These are phyloP conservation scores for Phyllostomus hastatus DNA, from an alignment of 2,113 vertebrate species.

Conservation along the genomic window DNA sequence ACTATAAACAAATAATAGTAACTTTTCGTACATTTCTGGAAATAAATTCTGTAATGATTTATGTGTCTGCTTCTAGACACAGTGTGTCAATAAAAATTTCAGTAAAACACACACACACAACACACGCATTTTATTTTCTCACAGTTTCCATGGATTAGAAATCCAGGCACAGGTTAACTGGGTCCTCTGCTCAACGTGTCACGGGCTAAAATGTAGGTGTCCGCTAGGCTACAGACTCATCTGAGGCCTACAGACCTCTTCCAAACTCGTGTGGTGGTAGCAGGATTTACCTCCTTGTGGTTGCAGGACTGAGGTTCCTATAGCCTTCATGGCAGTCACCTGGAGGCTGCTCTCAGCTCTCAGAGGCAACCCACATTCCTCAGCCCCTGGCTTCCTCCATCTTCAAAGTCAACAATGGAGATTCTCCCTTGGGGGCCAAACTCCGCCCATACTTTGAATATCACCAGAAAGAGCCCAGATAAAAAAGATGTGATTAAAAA, in stretches of 20 bases:
- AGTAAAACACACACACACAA: slow-evolving; percentile 68
- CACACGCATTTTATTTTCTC: background rate
- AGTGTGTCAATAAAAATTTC: slow-evolving; percentile 88
- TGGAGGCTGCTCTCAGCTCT: background rate
- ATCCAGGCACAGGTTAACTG: background rate
- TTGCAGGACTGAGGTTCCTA: background rate
- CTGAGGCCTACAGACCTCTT: background rate
- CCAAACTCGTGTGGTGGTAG: background rate
- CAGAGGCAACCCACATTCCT: background rate
- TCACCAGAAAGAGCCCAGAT: background rate
- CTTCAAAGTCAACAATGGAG: background rate
- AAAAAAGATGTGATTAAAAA: background rate
- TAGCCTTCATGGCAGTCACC: background rate
- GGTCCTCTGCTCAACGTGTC: background rate
- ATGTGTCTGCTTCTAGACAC: slow-evolving; percentile 90
- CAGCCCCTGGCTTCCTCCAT: background rate
- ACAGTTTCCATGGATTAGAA: background rate
- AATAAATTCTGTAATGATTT: slow-evolving; percentile 90
- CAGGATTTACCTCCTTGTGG: background rate
- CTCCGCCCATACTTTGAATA: background rate
- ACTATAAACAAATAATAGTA: slow-evolving; percentile 84
- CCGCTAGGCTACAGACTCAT: background rate
- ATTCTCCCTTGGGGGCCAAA: background rate
- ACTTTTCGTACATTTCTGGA: slow-evolving; percentile 93
- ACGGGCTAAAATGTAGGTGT: background rate